Conservation (phyloP, 2,797 vertebrate species). For the Sphaeramia orbicularis region DNA sequence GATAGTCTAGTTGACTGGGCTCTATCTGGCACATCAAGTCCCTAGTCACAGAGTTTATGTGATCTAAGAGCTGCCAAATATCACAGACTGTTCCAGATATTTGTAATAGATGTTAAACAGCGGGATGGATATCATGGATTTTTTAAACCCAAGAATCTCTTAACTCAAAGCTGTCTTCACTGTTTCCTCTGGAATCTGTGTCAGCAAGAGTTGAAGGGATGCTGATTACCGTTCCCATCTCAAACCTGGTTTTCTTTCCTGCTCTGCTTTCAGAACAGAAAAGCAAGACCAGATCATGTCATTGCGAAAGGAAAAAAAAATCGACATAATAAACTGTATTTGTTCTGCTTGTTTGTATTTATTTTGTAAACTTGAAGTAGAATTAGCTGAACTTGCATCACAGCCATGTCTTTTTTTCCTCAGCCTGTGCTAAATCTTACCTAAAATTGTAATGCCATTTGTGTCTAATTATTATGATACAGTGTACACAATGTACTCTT, state of each 20-base stretch:
- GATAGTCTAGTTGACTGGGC: background rate
- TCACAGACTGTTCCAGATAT: slow-evolving; percentile 12
- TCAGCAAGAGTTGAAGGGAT: slow-evolving; percentile 22
- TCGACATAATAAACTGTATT: no score
- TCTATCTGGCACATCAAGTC: slow-evolving; percentile 7
- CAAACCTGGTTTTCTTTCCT: slow-evolving; percentile 21
- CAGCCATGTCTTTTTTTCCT: no score
- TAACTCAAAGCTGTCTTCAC: slow-evolving; percentile 10
- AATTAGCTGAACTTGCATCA: no score
- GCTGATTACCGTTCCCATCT: slow-evolving; percentile 51
- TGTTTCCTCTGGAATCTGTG: slow-evolving; percentile 46
- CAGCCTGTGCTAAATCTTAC: no score
- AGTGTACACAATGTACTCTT: no score
- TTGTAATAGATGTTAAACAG: slow-evolving; percentile 26
- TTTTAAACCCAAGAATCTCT: background rate
- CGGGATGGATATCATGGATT: slow-evolving; percentile 8
- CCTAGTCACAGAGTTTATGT: slow-evolving; percentile 2
- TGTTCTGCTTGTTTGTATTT: no score
- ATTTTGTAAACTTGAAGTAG: no score
- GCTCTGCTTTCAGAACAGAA: slow-evolving; percentile 19
- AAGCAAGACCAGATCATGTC: slow-evolving; percentile 12
- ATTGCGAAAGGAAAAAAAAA: slow-evolving; percentile 2
- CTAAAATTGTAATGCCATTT: no score
- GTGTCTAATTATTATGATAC: no score
- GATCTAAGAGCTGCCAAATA: slow-evolving; percentile 3